Evolutionary conservation across 2,888 invertebrate genomes (phyloP).

Genomic region (Dioctria rufipes): DNA sequence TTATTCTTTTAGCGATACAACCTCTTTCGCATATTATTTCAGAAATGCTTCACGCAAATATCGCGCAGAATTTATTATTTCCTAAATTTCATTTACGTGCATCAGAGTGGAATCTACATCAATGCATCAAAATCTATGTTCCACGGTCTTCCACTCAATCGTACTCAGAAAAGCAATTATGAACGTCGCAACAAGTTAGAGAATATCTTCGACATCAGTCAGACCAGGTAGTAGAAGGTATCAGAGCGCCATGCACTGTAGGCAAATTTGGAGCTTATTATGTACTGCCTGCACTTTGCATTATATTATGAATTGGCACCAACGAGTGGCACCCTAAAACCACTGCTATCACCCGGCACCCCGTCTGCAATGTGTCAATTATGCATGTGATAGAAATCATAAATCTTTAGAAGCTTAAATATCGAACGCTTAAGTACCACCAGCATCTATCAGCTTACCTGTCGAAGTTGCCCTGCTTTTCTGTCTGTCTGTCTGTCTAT

Average conservation of each 20-base stretch:
- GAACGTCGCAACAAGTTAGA: slow-evolving; percentile 24
- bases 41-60: slow-evolving; percentile 38
- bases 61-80: slow-evolving; percentile 21
- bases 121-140: slow-evolving; percentile 9
- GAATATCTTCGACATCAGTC: slow-evolving; percentile 4
- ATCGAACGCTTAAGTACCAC: slow-evolving; percentile 31
- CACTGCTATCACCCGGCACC: too few relatives aligned
- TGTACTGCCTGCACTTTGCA: background rate
- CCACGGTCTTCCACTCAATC: background rate
- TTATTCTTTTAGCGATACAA: background rate
- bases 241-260: background rate
- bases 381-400: slow-evolving; percentile 49
- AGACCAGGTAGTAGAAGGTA: background rate
- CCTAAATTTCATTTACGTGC: background rate
- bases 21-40: background rate
- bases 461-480: background rate
- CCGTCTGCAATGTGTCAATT: slow-evolving; percentile 42
- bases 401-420: slow-evolving; percentile 44
- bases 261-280: slow-evolving; percentile 19
- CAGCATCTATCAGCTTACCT: slow-evolving; percentile 15
- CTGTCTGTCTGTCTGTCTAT: background rate
- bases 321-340: background rate
- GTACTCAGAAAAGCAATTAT: slow-evolving; percentile 40
- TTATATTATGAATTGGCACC: slow-evolving; percentile 5
- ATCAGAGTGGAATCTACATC: background rate